Conservation (phyloP, 2,113 vertebrate species). For the Balaeniceps rex region DNA sequence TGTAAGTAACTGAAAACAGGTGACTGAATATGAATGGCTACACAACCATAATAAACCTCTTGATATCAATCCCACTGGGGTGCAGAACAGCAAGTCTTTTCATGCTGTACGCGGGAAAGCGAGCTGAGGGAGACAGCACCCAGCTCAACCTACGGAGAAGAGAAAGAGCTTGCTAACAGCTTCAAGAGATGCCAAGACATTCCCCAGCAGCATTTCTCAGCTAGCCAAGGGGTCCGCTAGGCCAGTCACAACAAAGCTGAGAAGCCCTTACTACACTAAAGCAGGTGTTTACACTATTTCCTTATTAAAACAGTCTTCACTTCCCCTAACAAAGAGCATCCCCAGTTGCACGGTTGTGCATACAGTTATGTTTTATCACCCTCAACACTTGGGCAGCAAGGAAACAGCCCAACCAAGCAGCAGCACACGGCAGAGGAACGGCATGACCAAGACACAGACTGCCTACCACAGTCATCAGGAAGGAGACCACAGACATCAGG, state of each 20-base stretch:
- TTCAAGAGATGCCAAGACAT: not conserved
- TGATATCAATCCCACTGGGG: not conserved
- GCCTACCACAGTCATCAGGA: not conserved
- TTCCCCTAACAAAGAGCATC: not conserved
- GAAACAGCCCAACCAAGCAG: not conserved
- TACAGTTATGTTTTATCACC: not conserved
- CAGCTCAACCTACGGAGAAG: not conserved
- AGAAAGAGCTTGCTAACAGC: not conserved
- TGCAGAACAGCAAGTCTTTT: not conserved
- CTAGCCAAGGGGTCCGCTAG: not conserved
- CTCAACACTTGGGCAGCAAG: not conserved
- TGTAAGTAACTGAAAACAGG: not conserved
- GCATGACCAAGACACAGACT: rapidly evolving
- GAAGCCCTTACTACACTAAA: not conserved
- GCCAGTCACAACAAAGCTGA: not conserved
- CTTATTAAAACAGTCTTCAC: not conserved
- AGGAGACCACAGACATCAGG: not conserved
- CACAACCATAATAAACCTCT: not conserved
- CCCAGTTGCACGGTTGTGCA: rapidly evolving
- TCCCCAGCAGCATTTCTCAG: not conserved
- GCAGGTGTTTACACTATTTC: conserved; percentile 22
- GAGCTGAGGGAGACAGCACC: not conserved
- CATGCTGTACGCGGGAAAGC: not conserved
- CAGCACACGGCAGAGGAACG: not conserved
- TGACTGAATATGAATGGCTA: not conserved